Evolutionary conservation across 1,140 invertebrate genomes (phyloP).

Genomic region (Drosophila sp.): DNA sequence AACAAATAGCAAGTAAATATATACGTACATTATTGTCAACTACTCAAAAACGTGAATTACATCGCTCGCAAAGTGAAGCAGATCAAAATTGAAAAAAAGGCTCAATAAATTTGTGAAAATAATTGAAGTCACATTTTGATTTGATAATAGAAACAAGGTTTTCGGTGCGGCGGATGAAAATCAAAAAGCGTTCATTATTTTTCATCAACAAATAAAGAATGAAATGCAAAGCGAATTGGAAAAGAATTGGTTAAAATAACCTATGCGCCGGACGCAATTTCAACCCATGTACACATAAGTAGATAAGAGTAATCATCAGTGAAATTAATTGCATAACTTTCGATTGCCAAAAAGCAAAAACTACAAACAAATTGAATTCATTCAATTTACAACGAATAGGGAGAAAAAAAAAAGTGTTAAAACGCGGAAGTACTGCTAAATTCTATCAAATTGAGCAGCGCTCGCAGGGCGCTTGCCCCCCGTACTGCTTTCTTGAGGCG

Average conservation of each 20-base stretch:
- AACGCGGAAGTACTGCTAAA: conserved; percentile 14
- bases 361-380: conserved; percentile 12
- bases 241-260: neutral
- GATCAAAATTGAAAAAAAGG: neutral
- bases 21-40: too few species aligned
- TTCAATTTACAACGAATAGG: conserved; percentile 4
- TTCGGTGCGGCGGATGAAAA: neutral
- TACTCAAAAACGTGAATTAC: too few species aligned
- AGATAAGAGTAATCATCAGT: conserved; percentile 28
- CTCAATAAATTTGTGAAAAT: neutral
- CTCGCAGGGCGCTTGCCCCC: conserved; percentile 5
- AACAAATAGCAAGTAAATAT: too few species aligned
- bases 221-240: neutral
- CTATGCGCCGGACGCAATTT: neutral
- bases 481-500: neutral
- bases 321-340: conserved; percentile 45
- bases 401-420: conserved; percentile 7
- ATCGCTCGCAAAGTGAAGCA: neutral
- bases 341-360: conserved; percentile 42
- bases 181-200: neutral
- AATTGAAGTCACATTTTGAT: neutral
- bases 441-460: conserved; percentile 3
- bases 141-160: neutral
- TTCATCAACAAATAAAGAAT: neutral
- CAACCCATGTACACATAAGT: neutral